These are phyloP conservation scores for Alligator sinensis DNA, from an alignment of 2,113 vertebrate genomes.

Conservation along the genomic window DNA sequence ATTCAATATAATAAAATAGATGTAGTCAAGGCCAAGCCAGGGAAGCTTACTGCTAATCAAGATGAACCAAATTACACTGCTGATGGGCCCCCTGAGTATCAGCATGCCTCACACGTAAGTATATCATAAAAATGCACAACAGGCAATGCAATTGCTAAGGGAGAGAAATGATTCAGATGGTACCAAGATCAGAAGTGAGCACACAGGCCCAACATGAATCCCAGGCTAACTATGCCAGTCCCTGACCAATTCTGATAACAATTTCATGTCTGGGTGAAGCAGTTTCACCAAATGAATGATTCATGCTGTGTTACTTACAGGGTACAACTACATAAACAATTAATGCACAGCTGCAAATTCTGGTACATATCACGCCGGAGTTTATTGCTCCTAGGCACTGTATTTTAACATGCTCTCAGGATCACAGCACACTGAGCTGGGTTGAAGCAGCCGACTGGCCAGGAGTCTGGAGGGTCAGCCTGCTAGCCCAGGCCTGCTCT, in stretches of 20 bases:
- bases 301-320: background rate
- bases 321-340: too few species aligned
- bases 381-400: too few species aligned
- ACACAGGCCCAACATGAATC: background rate
- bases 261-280: background rate
- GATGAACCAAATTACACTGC: background rate
- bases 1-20: background rate
- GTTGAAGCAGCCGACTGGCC: too few species aligned
- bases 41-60: background rate
- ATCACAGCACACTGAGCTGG: too few species aligned
- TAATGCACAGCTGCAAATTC: too few species aligned
- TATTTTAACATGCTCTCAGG: too few species aligned
- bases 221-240: background rate
- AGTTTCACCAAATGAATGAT: background rate
- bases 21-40: background rate
- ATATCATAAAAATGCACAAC: rapidly evolving
- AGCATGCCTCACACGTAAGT: background rate
- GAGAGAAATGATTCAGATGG: background rate
- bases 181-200: background rate
- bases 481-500: too few species aligned
- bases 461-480: too few species aligned
- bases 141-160: background rate
- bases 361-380: too few species aligned
- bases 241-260: background rate
- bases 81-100: background rate